Evolutionary conservation across 2,797 vertebrate species (phyloP).

Genomic region (Melanotaenia parkinsoni): DNA sequence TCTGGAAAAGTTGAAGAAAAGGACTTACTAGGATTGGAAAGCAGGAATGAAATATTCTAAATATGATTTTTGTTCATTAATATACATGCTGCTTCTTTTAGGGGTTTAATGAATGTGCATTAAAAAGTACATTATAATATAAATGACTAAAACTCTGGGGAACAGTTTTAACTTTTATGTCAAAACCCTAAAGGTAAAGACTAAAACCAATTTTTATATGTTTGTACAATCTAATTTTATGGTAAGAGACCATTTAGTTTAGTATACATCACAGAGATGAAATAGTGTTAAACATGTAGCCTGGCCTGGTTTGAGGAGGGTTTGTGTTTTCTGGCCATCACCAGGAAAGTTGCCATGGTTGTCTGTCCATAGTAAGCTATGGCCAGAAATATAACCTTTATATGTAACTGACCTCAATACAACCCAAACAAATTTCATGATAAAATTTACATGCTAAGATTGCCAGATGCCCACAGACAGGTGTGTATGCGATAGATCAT

Average conservation of each 20-base stretch:
- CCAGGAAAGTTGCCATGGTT: too few relatives aligned
- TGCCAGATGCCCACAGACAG: neutral
- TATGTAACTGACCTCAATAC: neutral
- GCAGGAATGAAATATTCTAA: neutral
- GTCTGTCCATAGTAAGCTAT: too few relatives aligned
- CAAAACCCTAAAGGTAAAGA: neutral
- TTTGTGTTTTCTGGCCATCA: neutral
- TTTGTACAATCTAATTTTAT: neutral
- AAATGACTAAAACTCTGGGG: too few relatives aligned
- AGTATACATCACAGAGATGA: neutral
- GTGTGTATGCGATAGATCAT: neutral
- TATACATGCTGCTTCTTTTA: neutral
- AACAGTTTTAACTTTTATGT: neutral
- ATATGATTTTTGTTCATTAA: neutral
- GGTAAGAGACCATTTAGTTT: neutral
- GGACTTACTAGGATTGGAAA: neutral
- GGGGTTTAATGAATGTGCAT: neutral
- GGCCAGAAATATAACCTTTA: too few relatives aligned
- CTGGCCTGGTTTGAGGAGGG: slow-evolving; percentile 1
- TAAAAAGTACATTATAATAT: neutral
- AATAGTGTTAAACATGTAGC: slow-evolving; percentile 3
- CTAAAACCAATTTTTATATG: neutral
- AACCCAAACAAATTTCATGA: neutral
- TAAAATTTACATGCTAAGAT: neutral
- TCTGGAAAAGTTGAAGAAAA: neutral